A percentile compares a stretch with the other conserved stretches of the same genome.
These are phyloP conservation scores for Aproaerema taeniolella DNA, from an alignment of 2,888 invertebrate species.

Conservation along the genomic window DNA sequence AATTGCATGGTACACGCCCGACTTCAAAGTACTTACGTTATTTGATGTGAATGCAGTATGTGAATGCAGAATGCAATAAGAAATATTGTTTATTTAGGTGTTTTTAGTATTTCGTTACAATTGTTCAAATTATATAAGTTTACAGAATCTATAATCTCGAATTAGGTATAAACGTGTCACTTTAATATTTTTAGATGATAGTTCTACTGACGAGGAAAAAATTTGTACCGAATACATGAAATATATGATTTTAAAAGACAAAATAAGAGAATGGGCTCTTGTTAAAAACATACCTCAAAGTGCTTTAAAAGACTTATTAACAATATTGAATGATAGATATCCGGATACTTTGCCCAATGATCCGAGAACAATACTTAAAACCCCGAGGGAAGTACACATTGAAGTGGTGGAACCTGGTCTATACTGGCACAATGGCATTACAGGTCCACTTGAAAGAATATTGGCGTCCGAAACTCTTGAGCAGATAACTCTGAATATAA, in stretches of 20 bases:
- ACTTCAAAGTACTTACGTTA: too few species aligned
- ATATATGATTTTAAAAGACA: constrained; percentile 4
- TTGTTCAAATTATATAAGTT: too few species aligned
- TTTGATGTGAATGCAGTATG: too few species aligned
- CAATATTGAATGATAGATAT: constrained; percentile 4
- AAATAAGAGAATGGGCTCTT: constrained; percentile 2
- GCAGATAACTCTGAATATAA: not conserved
- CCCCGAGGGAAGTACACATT: not conserved
- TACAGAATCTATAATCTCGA: too few species aligned
- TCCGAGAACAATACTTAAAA: constrained; percentile 5
- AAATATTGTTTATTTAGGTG: too few species aligned
- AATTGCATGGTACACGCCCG: too few species aligned
- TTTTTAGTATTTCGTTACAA: too few species aligned
- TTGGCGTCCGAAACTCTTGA: not conserved
- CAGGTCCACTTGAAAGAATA: constrained; percentile 1
- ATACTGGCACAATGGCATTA: constrained; percentile 1
- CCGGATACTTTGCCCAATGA: constrained; percentile 4
- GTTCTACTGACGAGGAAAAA: constrained; percentile 8
- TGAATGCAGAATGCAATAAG: too few species aligned
- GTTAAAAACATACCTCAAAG: not conserved
- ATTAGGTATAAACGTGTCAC: too few species aligned
- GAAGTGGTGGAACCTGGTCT: constrained; percentile 1
- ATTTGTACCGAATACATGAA: constrained; percentile 8
- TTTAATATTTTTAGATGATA: too few species aligned
- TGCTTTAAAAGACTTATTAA: constrained; percentile 6